Conservation (phyloP, 2,113 vertebrate genomes). For the Psittacara wagleri region DNA sequence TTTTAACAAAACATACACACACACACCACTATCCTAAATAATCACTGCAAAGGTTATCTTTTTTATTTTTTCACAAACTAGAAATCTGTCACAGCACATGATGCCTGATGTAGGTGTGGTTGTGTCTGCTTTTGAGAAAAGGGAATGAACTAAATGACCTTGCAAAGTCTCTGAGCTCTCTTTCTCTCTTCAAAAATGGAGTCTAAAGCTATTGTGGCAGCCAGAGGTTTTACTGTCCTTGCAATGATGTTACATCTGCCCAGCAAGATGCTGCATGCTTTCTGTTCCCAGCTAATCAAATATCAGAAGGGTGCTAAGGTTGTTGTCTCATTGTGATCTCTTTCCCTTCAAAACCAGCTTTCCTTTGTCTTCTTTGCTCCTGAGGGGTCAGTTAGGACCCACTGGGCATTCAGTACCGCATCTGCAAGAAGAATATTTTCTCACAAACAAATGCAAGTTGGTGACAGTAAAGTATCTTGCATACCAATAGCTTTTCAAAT, state of each 20-base stretch:
- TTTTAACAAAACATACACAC: neutral
- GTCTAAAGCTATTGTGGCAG: neutral
- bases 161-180: neutral
- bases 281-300: neutral
- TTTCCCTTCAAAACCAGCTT: neutral
- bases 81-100: neutral
- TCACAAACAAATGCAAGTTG: neutral
- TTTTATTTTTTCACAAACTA: neutral
- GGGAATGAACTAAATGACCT: neutral
- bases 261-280: neutral
- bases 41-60: neutral
- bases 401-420: neutral
- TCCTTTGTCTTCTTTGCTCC: neutral
- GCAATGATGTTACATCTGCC: neutral
- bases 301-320: accelerated
- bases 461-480: neutral
- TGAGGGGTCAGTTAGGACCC: neutral
- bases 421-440: neutral
- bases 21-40: accelerated
- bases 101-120: neutral
- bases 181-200: neutral
- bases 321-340: neutral
- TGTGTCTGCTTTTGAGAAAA: neutral
- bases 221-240: neutral
- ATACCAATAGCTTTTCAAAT: neutral